Evolutionary conservation across 1,140 invertebrate genomes (phyloP).

Genomic region (Triops longicaudatus): DNA sequence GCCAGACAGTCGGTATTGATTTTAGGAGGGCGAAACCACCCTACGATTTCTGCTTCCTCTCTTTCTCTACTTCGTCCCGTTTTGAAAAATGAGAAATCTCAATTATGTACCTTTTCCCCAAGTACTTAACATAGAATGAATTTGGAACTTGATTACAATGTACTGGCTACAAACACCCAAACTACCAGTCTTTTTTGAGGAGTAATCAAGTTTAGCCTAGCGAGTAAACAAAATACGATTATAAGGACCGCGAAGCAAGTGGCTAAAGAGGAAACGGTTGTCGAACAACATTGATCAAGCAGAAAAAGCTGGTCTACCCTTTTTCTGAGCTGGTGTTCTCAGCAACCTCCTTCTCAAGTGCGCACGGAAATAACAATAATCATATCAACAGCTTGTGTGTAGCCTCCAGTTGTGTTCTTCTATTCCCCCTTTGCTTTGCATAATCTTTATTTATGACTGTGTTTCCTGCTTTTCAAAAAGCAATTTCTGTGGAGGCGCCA

Average conservation of each 20-base stretch:
- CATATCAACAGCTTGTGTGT: background rate
- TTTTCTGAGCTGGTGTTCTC: background rate
- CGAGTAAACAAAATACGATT: background rate
- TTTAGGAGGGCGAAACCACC: background rate
- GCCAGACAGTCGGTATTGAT: background rate
- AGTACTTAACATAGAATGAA: background rate
- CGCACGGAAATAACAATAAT: background rate
- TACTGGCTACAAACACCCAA: too few relatives aligned
- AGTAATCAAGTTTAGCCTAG: too few relatives aligned
- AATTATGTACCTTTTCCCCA: background rate
- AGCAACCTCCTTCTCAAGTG: background rate
- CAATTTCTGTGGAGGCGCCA: background rate
- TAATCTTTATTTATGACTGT: conserved; percentile 4
- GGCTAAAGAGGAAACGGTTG: background rate
- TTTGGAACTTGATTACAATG: too few relatives aligned
- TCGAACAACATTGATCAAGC: background rate
- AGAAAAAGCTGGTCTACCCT: background rate
- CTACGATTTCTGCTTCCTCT: background rate
- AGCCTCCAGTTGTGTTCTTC: background rate
- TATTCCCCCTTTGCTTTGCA: background rate
- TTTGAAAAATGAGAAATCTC: background rate
- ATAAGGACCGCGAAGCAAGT: background rate
- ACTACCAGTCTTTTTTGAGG: too few relatives aligned
- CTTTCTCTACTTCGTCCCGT: background rate
- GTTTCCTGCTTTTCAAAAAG: background rate